Conservation (phyloP, 2,113 vertebrate genomes). For the Mesitornis unicolor region DNA sequence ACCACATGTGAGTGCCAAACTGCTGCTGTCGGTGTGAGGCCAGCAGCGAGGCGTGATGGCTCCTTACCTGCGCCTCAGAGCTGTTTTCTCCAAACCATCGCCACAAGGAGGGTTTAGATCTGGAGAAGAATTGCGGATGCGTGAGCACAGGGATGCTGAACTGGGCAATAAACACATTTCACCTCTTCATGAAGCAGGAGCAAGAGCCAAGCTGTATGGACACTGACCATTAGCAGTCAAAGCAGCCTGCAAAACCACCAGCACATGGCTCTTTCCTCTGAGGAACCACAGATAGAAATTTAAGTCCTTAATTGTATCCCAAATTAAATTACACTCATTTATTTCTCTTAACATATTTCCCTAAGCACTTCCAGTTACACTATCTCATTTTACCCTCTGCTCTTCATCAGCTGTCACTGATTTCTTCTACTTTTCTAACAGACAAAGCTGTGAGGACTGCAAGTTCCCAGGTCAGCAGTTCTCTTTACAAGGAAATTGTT, state of each 20-base stretch:
- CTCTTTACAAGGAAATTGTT: neutral
- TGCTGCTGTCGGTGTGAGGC: accelerated
- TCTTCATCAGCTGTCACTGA: neutral
- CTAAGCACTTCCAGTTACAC: neutral
- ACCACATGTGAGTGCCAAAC: accelerated
- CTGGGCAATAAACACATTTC: accelerated
- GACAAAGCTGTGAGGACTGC: neutral
- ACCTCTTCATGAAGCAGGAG: accelerated
- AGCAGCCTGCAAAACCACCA: accelerated
- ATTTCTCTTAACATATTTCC: neutral
- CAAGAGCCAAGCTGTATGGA: accelerated
- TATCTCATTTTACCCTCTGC: neutral
- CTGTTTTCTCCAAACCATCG: accelerated
- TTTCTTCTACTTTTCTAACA: neutral
- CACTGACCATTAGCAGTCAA: accelerated
- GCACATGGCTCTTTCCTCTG: accelerated
- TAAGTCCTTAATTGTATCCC: neutral
- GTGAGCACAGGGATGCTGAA: accelerated
- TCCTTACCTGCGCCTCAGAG: accelerated
- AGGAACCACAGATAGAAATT: neutral
- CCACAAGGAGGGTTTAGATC: accelerated
- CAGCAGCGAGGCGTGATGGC: accelerated
- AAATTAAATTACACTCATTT: neutral
- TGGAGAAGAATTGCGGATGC: neutral
- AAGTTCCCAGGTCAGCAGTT: accelerated